These are phyloP conservation scores for Chionoecetes opilio DNA, from an alignment of 1,140 invertebrate genomes.

Conservation along the genomic window DNA sequence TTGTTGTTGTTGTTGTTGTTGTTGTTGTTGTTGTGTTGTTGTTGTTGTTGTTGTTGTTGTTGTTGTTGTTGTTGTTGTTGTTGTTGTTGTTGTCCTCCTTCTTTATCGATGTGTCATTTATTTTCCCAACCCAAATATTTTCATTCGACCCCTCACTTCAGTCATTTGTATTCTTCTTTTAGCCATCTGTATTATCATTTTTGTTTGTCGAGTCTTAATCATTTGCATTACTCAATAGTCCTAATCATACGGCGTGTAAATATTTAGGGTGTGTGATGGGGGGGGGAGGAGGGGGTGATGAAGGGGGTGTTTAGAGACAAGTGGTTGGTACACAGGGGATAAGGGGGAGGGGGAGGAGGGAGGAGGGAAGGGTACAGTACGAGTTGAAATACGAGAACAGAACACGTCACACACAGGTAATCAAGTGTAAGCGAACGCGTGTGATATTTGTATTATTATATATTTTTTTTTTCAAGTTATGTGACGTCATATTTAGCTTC, in stretches of 20 bases:
- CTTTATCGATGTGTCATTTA: neutral
- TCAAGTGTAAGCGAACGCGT: no score
- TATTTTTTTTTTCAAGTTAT: no score
- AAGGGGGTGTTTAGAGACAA: no score
- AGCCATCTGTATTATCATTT: neutral
- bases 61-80: no score
- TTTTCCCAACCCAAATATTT: neutral
- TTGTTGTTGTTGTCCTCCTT: neutral
- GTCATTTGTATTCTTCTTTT: neutral
- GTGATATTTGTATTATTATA: no score
- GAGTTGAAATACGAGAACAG: no score
- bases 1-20: no score
- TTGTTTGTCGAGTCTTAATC: neutral
- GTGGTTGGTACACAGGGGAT: neutral
- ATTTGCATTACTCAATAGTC: neutral
- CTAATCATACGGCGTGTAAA: neutral
- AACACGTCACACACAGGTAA: no score
- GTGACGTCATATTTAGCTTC: no score
- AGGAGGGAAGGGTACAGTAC: no score
- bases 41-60: no score
- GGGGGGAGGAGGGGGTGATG: neutral
- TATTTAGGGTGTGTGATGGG: neutral
- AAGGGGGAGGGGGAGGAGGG: neutral
- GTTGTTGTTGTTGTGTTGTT: no score
- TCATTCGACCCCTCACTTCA: neutral